Conservation (phyloP, 2,113 vertebrate species). For the Xenopus laevis region DNA sequence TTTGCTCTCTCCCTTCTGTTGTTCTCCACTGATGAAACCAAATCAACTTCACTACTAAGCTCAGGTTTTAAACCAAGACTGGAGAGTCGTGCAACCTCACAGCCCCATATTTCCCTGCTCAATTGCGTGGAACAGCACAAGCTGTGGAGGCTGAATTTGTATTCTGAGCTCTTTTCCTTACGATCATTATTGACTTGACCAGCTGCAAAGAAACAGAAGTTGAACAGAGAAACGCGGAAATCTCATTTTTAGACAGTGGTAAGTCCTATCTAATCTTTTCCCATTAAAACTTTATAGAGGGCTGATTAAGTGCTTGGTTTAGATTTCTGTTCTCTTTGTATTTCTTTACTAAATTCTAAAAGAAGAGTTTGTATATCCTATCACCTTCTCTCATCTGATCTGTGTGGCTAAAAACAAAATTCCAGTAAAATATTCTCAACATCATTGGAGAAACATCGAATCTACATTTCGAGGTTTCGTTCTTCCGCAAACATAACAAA, state of each 20-base stretch:
- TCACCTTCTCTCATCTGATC: too few relatives aligned
- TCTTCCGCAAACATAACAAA: too few relatives aligned
- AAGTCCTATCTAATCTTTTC: slow-evolving; percentile 8
- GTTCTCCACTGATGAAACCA: slow-evolving; percentile 14
- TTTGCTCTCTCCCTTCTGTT: not conserved
- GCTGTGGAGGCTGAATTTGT: not conserved
- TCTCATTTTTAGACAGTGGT: slow-evolving; percentile 35
- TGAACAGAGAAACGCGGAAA: slow-evolving; percentile 14
- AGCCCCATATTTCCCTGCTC: slow-evolving; percentile 11
- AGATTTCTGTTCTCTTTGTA: too few relatives aligned
- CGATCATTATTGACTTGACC: slow-evolving; percentile 5
- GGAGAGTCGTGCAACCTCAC: not conserved
- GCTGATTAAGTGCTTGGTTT: too few relatives aligned
- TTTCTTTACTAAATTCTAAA: too few relatives aligned
- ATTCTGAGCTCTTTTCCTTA: not conserved
- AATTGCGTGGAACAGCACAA: slow-evolving; percentile 17
- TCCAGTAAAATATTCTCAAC: too few relatives aligned
- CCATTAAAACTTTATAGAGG: not conserved
- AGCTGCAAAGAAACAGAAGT: slow-evolving; percentile 5
- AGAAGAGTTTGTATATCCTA: too few relatives aligned
- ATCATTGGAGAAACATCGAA: too few relatives aligned
- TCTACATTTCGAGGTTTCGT: too few relatives aligned
- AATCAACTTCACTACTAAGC: slow-evolving; percentile 30
- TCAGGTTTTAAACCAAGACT: slow-evolving; percentile 2
- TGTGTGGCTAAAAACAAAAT: too few relatives aligned